Conservation (phyloP, 2,797 vertebrate species). For the Sciaenops ocellatus region DNA sequence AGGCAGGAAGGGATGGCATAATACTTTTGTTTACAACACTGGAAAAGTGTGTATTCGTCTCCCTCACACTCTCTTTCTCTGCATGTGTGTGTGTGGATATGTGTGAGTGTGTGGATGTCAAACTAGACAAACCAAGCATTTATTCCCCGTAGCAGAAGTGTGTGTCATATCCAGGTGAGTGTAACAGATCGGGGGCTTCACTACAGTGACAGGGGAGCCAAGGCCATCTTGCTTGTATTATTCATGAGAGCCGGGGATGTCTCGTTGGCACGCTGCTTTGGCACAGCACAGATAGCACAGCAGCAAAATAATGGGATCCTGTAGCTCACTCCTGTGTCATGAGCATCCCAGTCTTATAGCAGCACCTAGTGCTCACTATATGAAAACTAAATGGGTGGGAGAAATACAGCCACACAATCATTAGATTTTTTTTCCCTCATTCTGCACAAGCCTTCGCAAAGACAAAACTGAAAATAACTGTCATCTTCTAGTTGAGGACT, state of each 20-base stretch:
- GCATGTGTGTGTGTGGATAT: slow-evolving; percentile 16
- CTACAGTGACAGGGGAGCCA: slow-evolving; percentile 59
- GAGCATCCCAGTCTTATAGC: slow-evolving; percentile 59
- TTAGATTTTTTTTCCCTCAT: neutral
- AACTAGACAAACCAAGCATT: slow-evolving; percentile 71
- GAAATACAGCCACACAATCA: neutral
- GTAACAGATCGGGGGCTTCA: slow-evolving; percentile 74
- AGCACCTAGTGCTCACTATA: slow-evolving; percentile 69
- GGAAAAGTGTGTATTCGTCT: slow-evolving; percentile 53
- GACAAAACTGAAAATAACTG: neutral
- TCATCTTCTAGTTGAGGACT: too few relatives aligned
- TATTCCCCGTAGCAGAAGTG: slow-evolving; percentile 64
- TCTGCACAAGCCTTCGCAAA: neutral
- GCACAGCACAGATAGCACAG: slow-evolving; percentile 54
- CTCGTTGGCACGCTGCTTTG: slow-evolving; percentile 49
- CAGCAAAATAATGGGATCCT: slow-evolving; percentile 60
- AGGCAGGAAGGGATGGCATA: slow-evolving; percentile 37
- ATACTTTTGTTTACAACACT: slow-evolving; percentile 66
- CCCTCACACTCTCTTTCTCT: slow-evolving; percentile 1
- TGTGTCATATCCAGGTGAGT: slow-evolving; percentile 74
- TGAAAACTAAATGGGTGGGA: slow-evolving; percentile 27
- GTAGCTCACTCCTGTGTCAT: slow-evolving; percentile 44
- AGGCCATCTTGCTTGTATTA: slow-evolving; percentile 72
- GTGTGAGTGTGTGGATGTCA: slow-evolving; percentile 52
- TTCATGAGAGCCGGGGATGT: slow-evolving; percentile 71